Evolutionary conservation across 2,113 vertebrate genomes (phyloP).

Genomic region (Gallinago paraguaiae): DNA sequence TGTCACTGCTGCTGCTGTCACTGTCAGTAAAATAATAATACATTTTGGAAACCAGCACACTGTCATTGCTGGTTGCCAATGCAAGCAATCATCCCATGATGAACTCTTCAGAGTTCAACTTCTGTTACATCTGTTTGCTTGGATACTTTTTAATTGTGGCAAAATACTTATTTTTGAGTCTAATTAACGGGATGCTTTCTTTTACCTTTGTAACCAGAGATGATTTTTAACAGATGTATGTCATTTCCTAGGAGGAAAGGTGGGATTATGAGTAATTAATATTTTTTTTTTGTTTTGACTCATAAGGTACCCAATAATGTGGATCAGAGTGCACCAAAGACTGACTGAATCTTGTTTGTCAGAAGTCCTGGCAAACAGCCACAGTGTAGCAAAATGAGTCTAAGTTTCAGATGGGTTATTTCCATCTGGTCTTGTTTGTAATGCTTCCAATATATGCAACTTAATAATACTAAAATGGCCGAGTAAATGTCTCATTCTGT

Average conservation of each 20-base stretch:
- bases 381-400: neutral
- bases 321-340: neutral
- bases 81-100: neutral
- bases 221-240: neutral
- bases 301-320: neutral
- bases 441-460: neutral
- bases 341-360: neutral
- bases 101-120: neutral
- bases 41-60: neutral
- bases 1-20: neutral
- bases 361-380: neutral
- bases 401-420: neutral
- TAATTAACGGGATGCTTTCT: neutral
- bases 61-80: neutral
- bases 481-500: neutral
- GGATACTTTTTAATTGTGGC: neutral
- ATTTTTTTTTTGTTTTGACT: neutral
- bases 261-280: neutral
- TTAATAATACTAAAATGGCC: neutral
- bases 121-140: neutral
- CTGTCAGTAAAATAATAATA: neutral
- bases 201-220: neutral
- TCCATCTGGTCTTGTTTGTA: neutral
- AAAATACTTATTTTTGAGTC: constrained; percentile 8
- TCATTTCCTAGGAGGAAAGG: neutral